A percentile compares a stretch with the other conserved stretches of the same genome.
Evolutionary conservation across 2,113 vertebrate genomes (phyloP).

Genomic region (Rhinolophus ferrumequinum): DNA sequence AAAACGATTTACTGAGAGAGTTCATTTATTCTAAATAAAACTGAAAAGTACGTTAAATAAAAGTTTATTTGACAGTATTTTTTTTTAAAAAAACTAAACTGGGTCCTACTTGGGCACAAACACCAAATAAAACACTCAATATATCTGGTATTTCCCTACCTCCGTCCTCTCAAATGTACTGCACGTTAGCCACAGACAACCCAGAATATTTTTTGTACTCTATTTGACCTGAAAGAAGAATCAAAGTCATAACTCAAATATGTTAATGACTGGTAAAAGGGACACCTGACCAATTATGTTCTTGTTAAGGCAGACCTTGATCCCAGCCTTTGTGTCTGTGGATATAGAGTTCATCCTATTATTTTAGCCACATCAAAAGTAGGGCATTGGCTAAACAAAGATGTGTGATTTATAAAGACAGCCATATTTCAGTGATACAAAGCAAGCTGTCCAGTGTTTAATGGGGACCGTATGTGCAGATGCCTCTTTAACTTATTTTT

Average conservation of each 20-base stretch:
- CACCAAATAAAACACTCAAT: neutral
- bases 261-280: constrained; percentile 5
- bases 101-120: neutral
- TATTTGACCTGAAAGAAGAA: constrained; percentile 49
- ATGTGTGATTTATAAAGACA: constrained; percentile 21
- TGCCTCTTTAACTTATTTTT: neutral
- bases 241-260: constrained; percentile 57
- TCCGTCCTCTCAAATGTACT: constrained; percentile 33
- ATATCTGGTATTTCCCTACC: neutral
- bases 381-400: constrained; percentile 46
- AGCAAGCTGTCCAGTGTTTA: constrained; percentile 6
- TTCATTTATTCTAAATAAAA: constrained; percentile 57
- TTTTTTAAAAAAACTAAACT: neutral
- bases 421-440: constrained; percentile 29
- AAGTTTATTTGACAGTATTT: neutral
- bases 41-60: constrained; percentile 38
- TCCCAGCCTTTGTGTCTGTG: constrained; percentile 13
- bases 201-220: constrained; percentile 22
- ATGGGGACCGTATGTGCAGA: constrained; percentile 22
- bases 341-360: neutral
- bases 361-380: constrained; percentile 51
- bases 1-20: constrained; percentile 26
- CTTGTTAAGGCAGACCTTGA: neutral
- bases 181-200: neutral
- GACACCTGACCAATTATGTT: constrained; percentile 46